Conservation (phyloP, 1,140 invertebrate species). For the Pseudomyrmex pallidus region DNA sequence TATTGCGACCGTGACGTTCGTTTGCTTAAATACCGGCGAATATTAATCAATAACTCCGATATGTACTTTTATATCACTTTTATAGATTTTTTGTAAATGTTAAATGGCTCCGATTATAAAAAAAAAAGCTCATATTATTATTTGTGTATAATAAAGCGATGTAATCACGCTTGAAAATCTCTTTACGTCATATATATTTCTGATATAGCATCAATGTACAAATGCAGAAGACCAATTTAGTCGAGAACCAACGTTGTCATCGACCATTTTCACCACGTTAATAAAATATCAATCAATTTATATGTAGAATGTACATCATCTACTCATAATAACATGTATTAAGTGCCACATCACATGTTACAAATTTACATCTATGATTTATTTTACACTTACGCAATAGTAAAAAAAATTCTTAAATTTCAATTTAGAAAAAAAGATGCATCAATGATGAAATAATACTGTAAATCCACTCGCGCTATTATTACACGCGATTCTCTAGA, state of each 20-base stretch:
- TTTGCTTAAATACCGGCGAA: not conserved
- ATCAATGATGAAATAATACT: not conserved
- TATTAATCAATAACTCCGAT: too few species aligned
- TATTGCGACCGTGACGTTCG: constrained; percentile 15
- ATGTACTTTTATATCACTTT: not conserved
- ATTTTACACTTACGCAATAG: too few species aligned
- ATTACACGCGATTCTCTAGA: not conserved
- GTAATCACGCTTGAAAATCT: not conserved
- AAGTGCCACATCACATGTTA: not conserved
- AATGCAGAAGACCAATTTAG: not conserved
- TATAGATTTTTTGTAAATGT: too few species aligned
- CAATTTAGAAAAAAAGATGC: constrained; percentile 10
- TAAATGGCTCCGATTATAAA: too few species aligned
- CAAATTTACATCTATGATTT: too few species aligned
- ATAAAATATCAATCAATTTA: constrained; percentile 29
- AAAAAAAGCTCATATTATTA: too few species aligned
- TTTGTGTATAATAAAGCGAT: not conserved
- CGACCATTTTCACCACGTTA: not conserved
- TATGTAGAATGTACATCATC: too few species aligned
- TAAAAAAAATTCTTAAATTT: not conserved
- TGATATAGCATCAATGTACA: not conserved
- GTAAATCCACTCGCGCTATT: constrained; percentile 25
- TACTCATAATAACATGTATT: not conserved
- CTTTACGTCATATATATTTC: constrained; percentile 9
- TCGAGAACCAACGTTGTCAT: constrained; percentile 8